Evolutionary conservation across 2,797 vertebrate species (phyloP).

Genomic region (Toxotes lorentzi): DNA sequence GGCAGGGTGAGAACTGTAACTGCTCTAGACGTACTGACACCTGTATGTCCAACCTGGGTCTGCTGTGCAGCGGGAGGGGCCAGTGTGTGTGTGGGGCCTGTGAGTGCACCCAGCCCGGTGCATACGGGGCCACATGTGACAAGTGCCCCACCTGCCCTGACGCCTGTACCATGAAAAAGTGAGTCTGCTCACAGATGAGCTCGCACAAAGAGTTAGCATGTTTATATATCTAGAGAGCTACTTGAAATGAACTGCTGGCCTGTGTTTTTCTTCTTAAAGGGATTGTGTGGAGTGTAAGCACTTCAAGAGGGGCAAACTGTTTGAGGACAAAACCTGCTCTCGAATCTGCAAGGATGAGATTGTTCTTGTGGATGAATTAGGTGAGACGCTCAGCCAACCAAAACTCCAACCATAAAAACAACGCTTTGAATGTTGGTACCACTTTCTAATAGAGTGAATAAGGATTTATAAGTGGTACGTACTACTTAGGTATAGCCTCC

Average conservation of each 20-base stretch:
- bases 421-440: not conserved
- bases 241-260: not conserved
- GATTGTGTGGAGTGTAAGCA: slow-evolving; percentile 97
- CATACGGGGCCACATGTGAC: slow-evolving; percentile 95
- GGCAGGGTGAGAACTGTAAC: slow-evolving; percentile 97
- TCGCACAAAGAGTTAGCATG: not conserved
- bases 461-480: not conserved
- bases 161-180: slow-evolving; percentile 98
- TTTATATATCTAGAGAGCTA: not conserved
- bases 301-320: slow-evolving; percentile 90
- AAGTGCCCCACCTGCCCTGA: slow-evolving; percentile 98
- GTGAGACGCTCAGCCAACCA: slow-evolving; percentile 77
- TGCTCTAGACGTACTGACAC: slow-evolving; percentile 95
- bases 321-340: slow-evolving; percentile 88
- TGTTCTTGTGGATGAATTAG: slow-evolving; percentile 87
- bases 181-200: slow-evolving; percentile 60
- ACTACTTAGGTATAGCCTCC: too few relatives aligned
- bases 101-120: slow-evolving; percentile 94
- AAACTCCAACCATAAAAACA: not conserved
- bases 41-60: slow-evolving; percentile 93
- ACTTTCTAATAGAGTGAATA: not conserved
- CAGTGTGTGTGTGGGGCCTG: slow-evolving; percentile 93
- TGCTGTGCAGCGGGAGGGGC: slow-evolving; percentile 94
- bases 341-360: slow-evolving; percentile 95
- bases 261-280: slow-evolving; percentile 75